Evolutionary conservation across 1,140 invertebrate genomes (phyloP).

Genomic region (Sweltsa coloradensis): DNA sequence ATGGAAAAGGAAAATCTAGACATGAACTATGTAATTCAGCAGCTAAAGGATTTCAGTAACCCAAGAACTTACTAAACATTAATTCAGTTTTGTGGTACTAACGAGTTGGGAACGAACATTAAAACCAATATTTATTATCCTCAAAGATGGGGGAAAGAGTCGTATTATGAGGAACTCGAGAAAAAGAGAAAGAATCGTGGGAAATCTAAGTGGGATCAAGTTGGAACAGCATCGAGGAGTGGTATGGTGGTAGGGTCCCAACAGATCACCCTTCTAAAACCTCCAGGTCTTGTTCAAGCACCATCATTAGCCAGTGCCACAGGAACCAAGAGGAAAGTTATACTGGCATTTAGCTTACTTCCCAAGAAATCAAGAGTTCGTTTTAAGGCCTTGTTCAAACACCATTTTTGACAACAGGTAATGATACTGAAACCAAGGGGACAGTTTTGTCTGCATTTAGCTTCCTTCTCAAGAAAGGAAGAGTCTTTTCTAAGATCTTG

Average conservation of each 20-base stretch:
- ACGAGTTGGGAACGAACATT: conserved; percentile 93
- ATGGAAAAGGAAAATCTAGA: conserved; percentile 65
- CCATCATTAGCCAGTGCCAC: too few species aligned
- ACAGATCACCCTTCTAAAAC: conserved; percentile 36
- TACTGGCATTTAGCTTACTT: too few species aligned
- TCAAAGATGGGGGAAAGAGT: conserved; percentile 79
- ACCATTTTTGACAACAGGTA: too few species aligned
- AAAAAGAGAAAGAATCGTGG: conserved; percentile 75
- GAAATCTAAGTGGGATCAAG: conserved; percentile 87
- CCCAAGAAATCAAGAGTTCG: too few species aligned
- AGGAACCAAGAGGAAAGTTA: too few species aligned
- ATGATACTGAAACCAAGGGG: too few species aligned
- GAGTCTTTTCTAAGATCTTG: too few species aligned
- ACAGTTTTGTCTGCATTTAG: too few species aligned
- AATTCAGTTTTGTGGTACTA: conserved; percentile 85
- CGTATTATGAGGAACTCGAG: conserved; percentile 85
- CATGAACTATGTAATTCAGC: conserved; percentile 82
- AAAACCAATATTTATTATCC: conserved; percentile 86
- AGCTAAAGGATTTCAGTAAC: conserved; percentile 86
- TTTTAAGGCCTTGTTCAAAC: too few species aligned
- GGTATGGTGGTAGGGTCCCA: conserved; percentile 28
- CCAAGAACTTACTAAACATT: conserved; percentile 96
- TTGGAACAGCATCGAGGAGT: conserved; percentile 39
- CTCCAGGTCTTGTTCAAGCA: conserved; percentile 41
- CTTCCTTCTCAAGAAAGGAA: too few species aligned